Evolutionary conservation across 2,888 invertebrate species (phyloP).

Genomic region (Agrotis segetum): DNA sequence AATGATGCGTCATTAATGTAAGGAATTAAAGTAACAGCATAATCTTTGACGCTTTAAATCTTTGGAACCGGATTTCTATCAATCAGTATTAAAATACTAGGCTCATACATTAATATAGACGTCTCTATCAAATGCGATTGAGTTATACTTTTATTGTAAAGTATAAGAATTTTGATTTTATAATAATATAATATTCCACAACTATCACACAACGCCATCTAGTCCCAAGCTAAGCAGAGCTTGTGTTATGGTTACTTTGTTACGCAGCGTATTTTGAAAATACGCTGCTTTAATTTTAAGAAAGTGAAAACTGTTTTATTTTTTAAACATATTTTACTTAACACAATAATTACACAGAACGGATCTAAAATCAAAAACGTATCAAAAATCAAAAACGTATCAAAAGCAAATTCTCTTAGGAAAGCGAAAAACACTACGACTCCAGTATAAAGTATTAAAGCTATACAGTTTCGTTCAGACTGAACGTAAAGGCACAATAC

Average conservation of each 20-base stretch:
- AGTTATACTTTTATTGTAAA: not conserved
- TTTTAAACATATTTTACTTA: not conserved
- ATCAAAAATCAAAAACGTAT: not conserved
- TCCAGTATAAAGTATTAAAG: constrained; percentile 28
- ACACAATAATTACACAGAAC: not conserved
- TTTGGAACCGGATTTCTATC: constrained; percentile 53
- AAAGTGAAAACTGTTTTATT: not conserved
- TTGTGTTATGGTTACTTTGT: too few species aligned
- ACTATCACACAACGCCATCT: too few species aligned
- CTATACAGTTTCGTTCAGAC: constrained; percentile 27
- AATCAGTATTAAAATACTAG: constrained; percentile 43
- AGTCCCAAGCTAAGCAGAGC: too few species aligned
- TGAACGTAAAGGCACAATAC: constrained; percentile 42
- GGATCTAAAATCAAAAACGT: not conserved
- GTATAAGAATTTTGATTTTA: not conserved
- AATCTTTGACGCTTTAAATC: constrained; percentile 55
- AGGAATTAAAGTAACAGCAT: constrained; percentile 60
- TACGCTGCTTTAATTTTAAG: too few species aligned
- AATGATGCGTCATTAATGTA: constrained; percentile 62
- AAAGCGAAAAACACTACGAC: constrained; percentile 15
- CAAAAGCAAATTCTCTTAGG: constrained; percentile 9
- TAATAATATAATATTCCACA: too few species aligned
- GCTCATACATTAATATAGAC: constrained; percentile 5
- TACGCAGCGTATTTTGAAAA: too few species aligned
- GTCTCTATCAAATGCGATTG: constrained; percentile 6